Conservation (phyloP, 2,888 invertebrate genomes). For the Caenorhabditis sp. region DNA sequence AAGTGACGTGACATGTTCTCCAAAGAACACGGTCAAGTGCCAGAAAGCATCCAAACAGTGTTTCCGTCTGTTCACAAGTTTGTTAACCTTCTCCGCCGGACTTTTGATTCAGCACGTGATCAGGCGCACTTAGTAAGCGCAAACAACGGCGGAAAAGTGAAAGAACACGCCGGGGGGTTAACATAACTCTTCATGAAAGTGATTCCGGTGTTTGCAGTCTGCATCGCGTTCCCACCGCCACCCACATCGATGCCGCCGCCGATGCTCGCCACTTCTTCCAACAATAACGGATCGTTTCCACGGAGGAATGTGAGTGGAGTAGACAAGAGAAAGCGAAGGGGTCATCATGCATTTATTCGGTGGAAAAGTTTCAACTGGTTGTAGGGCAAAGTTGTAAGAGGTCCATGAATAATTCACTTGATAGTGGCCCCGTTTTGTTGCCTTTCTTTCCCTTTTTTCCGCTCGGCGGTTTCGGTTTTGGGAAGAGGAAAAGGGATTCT, state of each 20-base stretch:
- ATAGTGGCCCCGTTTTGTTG: conserved; percentile 36
- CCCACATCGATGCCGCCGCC: conserved; percentile 41
- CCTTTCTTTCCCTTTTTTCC: conserved; percentile 14
- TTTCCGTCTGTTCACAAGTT: too few species aligned
- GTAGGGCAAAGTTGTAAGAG: conserved; percentile 44
- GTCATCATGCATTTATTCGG: conserved; percentile 39
- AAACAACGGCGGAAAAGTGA: conserved; percentile 14
- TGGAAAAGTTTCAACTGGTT: conserved; percentile 13
- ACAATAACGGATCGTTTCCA: conserved; percentile 49
- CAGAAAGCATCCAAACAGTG: conserved; percentile 24
- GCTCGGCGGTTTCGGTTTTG: background rate
- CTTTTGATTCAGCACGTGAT: conserved; percentile 36
- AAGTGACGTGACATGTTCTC: background rate
- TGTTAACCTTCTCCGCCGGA: background rate
- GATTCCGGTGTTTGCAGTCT: conserved; percentile 48
- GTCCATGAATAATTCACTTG: conserved; percentile 48
- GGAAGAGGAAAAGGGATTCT: conserved; percentile 2
- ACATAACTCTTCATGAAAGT: conserved; percentile 10
- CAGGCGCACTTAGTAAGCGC: conserved; percentile 20
- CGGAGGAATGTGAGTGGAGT: conserved; percentile 48
- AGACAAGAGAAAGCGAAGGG: too few species aligned
- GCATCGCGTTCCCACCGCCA: conserved; percentile 58
- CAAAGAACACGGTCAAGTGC: conserved; percentile 34
- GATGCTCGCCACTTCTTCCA: conserved; percentile 19
- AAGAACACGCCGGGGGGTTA: conserved; percentile 21